Conservation (phyloP, 2,888 invertebrate species). For the Xestia c-nigrum region DNA sequence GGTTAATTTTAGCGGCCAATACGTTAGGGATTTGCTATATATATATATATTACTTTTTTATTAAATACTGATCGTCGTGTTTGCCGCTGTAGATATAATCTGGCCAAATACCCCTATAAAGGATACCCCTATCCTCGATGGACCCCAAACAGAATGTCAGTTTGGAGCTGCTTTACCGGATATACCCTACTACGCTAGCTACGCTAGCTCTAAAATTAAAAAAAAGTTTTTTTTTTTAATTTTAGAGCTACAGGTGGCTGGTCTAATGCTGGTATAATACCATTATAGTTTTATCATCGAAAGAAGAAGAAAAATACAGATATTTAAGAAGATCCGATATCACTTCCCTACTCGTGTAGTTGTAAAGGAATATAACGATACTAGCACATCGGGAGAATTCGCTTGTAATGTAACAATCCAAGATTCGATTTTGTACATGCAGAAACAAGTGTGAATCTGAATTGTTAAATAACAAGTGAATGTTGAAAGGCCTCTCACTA, state of each 20-base stretch:
- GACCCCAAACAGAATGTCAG: no score
- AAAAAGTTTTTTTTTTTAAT: no score
- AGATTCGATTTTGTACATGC: neutral
- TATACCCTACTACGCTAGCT: no score
- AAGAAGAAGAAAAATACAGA: neutral
- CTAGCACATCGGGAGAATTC: neutral
- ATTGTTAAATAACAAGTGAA: neutral
- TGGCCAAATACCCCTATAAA: no score
- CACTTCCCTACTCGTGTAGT: neutral
- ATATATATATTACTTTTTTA: neutral
- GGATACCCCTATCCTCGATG: no score
- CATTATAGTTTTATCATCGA: no score
- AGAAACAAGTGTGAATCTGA: neutral
- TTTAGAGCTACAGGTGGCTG: no score
- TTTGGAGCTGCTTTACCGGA: no score
- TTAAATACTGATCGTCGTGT: neutral
- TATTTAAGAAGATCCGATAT: neutral
- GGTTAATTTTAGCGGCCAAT: neutral
- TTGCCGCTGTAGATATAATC: no score
- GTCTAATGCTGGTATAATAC: no score
- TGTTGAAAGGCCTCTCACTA: neutral
- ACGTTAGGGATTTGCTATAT: neutral
- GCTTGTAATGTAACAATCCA: neutral
- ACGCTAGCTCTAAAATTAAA: no score
- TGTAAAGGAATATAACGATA: neutral